Base-by-base conservation (phyloP, 1,140 invertebrate species). In the Brachionus rotundiformis region DNA sequence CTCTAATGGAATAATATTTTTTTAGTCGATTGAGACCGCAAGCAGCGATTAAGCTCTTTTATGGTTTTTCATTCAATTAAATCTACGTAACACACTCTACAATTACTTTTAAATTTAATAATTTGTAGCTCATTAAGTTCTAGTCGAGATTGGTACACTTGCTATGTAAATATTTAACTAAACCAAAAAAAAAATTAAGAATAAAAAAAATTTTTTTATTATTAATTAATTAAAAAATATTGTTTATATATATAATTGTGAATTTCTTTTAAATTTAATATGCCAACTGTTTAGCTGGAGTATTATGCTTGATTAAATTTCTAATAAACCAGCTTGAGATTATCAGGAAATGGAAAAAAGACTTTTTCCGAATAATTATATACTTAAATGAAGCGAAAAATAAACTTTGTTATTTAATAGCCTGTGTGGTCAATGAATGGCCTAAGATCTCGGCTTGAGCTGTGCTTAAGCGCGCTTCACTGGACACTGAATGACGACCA, bases 261-360 rank as follows among this genome's bases (percentile, higher is more conserved):
- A 31, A 29, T 11, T 63, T 63, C 11, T 63, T 63, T 63, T 54
- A 54, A 54, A 19, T 54, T 25, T 54, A 23, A 54, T 54, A 7
- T 54, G 47, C 47, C 47, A 8, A 54, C 47, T 54, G 47, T 54
- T 54, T 54, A 8, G 23, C 25, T 29, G 16, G 25, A 63, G 29
- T 29, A 63, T 63, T 63, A 63, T 33, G 61, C 61, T 29, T 63
- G 61, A 63, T 63, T 63, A 63, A 33, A 63, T 63, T 63, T 63
- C 61, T 16, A 63, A 27, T 29, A 63, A 63, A 63, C 25, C 61
- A 63, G 61, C 61, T 63, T 63, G 61, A 63, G 61, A 29, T 63
- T 63, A 63, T 63, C 25, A 63, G 61, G 61, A 63, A 63, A 63
- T 63, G 25, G 29, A 63, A 63, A 29, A 63, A 63, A 63, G 29